Base-by-base conservation (phyloP, 2,888 invertebrate species). In the Calameuta filiformis region DNA sequence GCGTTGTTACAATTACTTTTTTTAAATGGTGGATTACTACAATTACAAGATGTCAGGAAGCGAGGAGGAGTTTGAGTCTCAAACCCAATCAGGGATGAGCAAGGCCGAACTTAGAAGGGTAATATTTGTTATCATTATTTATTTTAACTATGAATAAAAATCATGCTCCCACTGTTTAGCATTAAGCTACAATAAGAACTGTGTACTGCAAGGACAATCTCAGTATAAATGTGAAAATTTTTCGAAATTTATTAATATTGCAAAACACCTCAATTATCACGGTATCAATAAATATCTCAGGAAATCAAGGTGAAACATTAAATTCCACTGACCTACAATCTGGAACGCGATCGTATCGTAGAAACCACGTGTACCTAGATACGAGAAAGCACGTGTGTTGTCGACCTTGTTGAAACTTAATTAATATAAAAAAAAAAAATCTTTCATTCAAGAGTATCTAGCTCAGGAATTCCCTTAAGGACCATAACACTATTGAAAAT, bases 41-140 rank as follows among this genome's bases (percentile, higher is more conserved):
- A 89, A 88, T 81, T 87, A 86, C 88, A 91, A 90, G 83, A 91
- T 91, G 91, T 91, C 91, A 73, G 91, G 90, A 83, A 91, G 91
- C 83, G 91, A 91, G 78, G 91, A 91, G 69, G 91, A 91, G 85
- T 89, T 87, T 23, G 94, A 95, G 81, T 88, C 93, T n/a, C 92
- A 92, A 76, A 84, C 85, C 56, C 91, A 91, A 73, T 92, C 93
- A 9, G 94, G 93, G 79, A 92, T 95, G 93, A 94, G 95, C 0
- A 95, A 95, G 88, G 95, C 95, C 0, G 95, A 95, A 88, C 92
- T 95, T 79, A 92, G 95, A 90, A 94, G 95, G 94, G 95, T 95
- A 92, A 79, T 77, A 69, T 78, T 40, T 80, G 11, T 31, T n/a
- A 11, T 35, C n/a, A 15, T 11, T 35, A 23, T 40, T 40, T 35